phyloP scores from a whole-genome alignment of 2,113 vertebrate genomes.

The Oreochromis spilurus region DNA sequence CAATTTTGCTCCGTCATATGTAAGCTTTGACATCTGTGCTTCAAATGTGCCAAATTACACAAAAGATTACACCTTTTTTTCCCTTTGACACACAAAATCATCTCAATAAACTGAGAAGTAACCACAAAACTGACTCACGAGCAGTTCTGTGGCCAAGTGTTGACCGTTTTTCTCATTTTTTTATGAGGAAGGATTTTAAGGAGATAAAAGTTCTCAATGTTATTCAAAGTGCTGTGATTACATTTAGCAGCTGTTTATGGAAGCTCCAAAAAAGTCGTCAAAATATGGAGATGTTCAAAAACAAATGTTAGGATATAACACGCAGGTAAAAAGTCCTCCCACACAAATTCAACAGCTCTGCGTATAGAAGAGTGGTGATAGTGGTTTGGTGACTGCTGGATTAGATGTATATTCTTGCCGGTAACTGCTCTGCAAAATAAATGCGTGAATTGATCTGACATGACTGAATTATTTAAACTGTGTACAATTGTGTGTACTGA shows the following conservation, averaged over 20 bases:
- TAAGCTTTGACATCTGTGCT: background rate
- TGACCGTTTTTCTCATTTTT: background rate
- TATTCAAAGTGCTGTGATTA: background rate
- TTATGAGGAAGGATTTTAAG: background rate
- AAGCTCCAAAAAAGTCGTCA: background rate
- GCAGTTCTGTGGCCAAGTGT: background rate
- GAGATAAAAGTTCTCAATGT: background rate
- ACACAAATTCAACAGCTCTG: background rate
- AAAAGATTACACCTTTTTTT: background rate
- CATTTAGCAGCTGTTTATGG: background rate
- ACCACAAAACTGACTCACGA: background rate
- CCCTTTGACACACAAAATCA: background rate
- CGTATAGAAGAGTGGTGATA: background rate
- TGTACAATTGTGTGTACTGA: background rate
- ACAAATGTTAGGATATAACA: background rate
- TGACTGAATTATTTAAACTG: background rate
- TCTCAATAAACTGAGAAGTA: background rate
- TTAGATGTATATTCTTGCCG: background rate
- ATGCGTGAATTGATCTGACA: background rate
- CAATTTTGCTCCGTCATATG: background rate
- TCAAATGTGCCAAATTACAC: background rate
- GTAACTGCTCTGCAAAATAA: background rate
- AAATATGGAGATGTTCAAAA: background rate
- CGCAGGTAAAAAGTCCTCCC: background rate
- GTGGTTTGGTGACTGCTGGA: background rate